Evolutionary conservation across 1,140 invertebrate species (phyloP).

Genomic region (Centruroides sculpturatus): DNA sequence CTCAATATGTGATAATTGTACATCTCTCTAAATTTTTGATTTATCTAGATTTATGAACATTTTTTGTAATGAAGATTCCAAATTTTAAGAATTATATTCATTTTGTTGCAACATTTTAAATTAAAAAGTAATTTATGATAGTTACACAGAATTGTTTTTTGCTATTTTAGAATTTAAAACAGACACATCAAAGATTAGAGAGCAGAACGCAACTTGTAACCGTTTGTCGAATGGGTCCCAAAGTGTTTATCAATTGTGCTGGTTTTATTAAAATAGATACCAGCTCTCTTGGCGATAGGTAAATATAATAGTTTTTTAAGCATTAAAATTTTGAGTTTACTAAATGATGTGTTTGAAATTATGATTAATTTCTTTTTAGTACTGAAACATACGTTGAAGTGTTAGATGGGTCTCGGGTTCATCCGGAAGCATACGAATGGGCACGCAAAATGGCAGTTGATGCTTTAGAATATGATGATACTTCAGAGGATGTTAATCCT

Average conservation of each 20-base stretch:
- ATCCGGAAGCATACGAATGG: conserved; percentile 99
- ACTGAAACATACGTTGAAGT: conserved; percentile 92
- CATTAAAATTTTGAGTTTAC: no score
- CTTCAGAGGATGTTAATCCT: conserved; percentile 72
- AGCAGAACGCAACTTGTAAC: conserved; percentile 92
- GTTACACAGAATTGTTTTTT: no score
- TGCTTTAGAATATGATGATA: conserved; percentile 94
- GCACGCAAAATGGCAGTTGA: conserved; percentile 99
- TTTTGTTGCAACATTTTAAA: no score
- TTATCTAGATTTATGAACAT: no score
- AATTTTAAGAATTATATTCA: no score
- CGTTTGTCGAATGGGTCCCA: conserved; percentile 90
- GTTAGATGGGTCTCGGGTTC: conserved; percentile 90
- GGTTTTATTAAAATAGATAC: conserved; percentile 99
- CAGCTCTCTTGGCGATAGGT: conserved; percentile 65
- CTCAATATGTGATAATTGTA: no score
- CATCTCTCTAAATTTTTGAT: no score
- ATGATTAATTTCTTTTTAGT: conserved; percentile 29
- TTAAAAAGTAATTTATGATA: no score
- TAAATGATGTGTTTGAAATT: no score
- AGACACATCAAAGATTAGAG: conserved; percentile 82
- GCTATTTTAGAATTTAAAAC: conserved; percentile 53
- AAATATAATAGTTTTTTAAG: neutral
- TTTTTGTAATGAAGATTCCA: no score
- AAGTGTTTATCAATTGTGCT: conserved; percentile 97